A percentile compares a stretch with the other conserved stretches of the same genome.
Conservation (phyloP, 2,888 invertebrate species). For the Oscheius sp. region DNA sequence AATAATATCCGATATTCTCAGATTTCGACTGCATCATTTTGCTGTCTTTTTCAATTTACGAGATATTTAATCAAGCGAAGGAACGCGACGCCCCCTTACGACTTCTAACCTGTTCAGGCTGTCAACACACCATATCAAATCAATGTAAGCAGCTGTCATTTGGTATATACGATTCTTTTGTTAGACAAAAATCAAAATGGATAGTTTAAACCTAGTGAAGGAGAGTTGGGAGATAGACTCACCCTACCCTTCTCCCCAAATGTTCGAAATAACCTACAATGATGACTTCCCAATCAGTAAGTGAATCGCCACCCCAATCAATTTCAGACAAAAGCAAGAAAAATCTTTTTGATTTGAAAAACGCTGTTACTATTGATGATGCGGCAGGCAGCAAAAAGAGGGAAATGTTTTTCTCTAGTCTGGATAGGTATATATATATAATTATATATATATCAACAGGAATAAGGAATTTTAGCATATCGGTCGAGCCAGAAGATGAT, state of each 20-base stretch:
- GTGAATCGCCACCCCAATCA: not conserved
- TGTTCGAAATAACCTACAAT: constrained; percentile 20
- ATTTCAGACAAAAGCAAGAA: not conserved
- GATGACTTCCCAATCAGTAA: constrained; percentile 23
- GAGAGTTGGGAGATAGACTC: not conserved
- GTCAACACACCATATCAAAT: not conserved
- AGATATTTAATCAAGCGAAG: no score
- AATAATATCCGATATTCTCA: no score
- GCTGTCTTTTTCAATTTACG: no score
- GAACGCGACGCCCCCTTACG: not conserved
- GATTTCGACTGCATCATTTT: no score
- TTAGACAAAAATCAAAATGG: no score
- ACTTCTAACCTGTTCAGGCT: not conserved
- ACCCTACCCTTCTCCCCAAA: constrained; percentile 3
- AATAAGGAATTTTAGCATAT: not conserved
- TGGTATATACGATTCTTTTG: no score
- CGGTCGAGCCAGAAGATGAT: constrained; percentile 70
- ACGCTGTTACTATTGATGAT: no score
- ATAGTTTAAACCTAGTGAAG: no score
- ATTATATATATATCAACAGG: not conserved
- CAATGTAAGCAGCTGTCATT: no score
- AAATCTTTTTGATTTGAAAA: no score
- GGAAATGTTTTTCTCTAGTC: constrained; percentile 6
- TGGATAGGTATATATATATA: constrained; percentile 2
- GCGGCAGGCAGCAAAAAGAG: not conserved